Conservation (phyloP, 2,113 vertebrate genomes). For the Lasiurus borealis region DNA sequence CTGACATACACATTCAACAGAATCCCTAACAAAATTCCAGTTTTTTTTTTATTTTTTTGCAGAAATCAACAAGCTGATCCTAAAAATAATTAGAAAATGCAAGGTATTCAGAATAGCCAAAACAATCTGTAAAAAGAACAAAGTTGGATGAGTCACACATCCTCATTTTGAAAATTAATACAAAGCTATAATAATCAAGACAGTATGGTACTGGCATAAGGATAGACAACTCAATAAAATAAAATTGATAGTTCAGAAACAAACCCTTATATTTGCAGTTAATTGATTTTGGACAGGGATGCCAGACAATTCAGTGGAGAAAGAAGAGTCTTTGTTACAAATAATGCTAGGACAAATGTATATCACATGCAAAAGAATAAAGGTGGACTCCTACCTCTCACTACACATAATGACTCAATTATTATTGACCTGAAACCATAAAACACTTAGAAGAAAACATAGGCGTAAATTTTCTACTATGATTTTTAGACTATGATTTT, state of each 20-base stretch:
- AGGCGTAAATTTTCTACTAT: not conserved
- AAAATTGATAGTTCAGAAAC: not conserved
- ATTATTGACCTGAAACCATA: not conserved
- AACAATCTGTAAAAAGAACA: not conserved
- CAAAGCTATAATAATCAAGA: not conserved
- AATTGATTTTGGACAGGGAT: not conserved
- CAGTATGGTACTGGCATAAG: not conserved
- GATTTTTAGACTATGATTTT: not conserved
- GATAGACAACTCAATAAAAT: not conserved
- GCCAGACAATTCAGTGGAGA: not conserved
- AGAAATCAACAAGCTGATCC: not conserved
- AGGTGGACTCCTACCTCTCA: not conserved
- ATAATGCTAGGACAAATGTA: not conserved
- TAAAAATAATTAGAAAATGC: not conserved
- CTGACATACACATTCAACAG: not conserved
- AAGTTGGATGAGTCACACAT: not conserved
- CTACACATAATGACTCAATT: not conserved
- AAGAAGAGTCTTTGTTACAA: not conserved
- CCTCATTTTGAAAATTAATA: constrained; percentile 10
- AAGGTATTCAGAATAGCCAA: not conserved
- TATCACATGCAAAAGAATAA: not conserved
- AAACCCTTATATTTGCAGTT: not conserved
- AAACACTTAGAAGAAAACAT: not conserved
- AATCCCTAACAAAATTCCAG: not conserved
- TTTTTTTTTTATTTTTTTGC: not conserved